Conservation (phyloP, 2,113 vertebrate species). For the Albula goreensis region DNA sequence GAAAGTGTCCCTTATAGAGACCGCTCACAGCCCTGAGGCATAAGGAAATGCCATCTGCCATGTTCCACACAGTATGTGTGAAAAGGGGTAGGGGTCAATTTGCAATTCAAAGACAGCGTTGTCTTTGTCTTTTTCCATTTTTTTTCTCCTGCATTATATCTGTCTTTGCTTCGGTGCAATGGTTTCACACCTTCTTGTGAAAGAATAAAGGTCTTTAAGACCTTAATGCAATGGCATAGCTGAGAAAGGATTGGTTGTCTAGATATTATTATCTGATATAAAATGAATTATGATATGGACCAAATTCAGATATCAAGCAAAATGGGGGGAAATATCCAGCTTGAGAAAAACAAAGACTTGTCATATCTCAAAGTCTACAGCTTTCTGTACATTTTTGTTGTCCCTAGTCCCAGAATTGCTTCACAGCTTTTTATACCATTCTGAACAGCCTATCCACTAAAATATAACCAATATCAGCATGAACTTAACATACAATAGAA, state of each 20-base stretch:
- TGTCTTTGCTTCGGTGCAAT: not conserved
- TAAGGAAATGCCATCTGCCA: not conserved
- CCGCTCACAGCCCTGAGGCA: not conserved
- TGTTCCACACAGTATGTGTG: slow-evolving; percentile 6
- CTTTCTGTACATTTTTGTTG: not conserved
- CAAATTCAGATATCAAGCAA: not conserved
- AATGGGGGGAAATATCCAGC: not conserved
- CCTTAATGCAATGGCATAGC: not conserved
- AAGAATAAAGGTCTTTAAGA: not conserved
- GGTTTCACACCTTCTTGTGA: not conserved
- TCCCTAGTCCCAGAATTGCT: not conserved
- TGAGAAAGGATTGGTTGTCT: not conserved
- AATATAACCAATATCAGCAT: not conserved
- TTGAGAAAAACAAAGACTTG: not conserved
- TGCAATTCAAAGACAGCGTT: not conserved
- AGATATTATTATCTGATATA: not conserved
- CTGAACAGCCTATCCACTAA: not conserved
- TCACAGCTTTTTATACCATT: not conserved
- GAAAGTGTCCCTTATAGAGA: not conserved
- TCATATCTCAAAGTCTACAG: not conserved
- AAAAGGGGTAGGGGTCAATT: not conserved
- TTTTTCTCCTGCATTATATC: not conserved
- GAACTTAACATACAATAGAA: not conserved
- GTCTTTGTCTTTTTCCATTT: not conserved
- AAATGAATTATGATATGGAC: not conserved